Base-by-base conservation (phyloP, 1,140 invertebrate species). In the Drosophila pruinosa region DNA sequence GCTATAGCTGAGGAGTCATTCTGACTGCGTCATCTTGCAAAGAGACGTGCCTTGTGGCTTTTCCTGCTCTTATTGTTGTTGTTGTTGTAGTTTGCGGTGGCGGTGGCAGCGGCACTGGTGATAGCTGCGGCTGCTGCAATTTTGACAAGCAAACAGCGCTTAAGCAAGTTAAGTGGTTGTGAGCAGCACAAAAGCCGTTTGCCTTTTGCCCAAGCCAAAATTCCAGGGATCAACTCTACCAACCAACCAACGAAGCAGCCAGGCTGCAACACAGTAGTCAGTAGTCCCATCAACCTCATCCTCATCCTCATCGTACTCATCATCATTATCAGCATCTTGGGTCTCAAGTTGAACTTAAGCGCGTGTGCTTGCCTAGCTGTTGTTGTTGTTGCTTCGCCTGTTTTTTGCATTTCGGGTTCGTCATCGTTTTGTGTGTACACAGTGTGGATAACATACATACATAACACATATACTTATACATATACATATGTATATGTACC, bases 121-220 rank as follows among this genome's bases (percentile, higher is more conserved):
- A 41, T 43, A 14, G 57, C 43, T 14, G 19, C 28, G 17, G 57
- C 53, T 58, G 81, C 69, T 86, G 81, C 81, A 85, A 72, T 85
- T 85, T 85, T 85, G 81, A 85, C 81, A 85, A 88, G 81, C 80
- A 63, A 74, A 80, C 72, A 85, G 71, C 74, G 72, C 75, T 74
- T 86, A 77, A 85, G 81, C 81, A 43, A 81, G 65, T 64, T 86
- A 81, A 86, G 81, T 78, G 81, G 58, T 77, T 63, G 53, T 19
- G 64, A 48, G 69, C 67, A 80, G 75, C 68, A 83, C 80, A 85
- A 85, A 85, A 64, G 81, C 52, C 58, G 52, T 68, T 75, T 54
- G 38, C 50, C 41, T 10, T 59, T 76, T 73, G 58, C 57, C 47
- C 54, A 83, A 69, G 62, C 54, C 48, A 19, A 85, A 85, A 86